phyloP scores from a whole-genome alignment of 2,113 vertebrate species.

The Eulacestoma nigropectus region DNA sequence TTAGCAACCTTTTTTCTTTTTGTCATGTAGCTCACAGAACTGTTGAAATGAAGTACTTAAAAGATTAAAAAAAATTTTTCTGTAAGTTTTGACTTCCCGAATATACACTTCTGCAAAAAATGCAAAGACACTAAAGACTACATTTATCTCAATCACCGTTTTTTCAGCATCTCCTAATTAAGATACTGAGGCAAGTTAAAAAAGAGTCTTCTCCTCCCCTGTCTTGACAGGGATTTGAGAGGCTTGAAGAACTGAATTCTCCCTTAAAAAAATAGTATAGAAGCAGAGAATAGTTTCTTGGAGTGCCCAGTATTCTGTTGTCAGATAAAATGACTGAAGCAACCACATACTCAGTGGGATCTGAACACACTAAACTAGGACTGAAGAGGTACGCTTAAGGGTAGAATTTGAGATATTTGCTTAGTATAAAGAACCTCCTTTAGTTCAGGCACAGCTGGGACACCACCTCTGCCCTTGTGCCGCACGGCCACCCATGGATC shows the following conservation, averaged over 20 bases:
- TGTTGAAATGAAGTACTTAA: background rate
- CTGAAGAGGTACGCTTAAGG: background rate
- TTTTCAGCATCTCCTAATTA: background rate
- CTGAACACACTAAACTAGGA: background rate
- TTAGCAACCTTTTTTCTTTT: background rate
- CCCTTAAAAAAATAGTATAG: background rate
- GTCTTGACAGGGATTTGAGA: background rate
- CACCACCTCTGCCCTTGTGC: background rate
- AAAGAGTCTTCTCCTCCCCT: background rate
- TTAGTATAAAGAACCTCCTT: background rate
- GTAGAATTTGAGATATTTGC: background rate
- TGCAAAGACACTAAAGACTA: background rate
- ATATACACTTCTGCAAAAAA: background rate
- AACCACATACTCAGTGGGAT: background rate
- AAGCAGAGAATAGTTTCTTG: background rate
- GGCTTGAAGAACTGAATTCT: background rate
- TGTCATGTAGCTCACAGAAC: background rate
- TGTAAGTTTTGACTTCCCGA: background rate
- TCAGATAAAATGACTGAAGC: background rate
- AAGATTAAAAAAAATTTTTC: background rate
- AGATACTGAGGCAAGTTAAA: background rate
- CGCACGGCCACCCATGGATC: background rate
- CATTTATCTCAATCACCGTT: background rate
- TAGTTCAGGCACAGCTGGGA: background rate
- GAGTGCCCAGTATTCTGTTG: background rate